These are phyloP conservation scores for Myotis brandtii DNA, from an alignment of 2,113 vertebrate species.

Conservation along the genomic window DNA sequence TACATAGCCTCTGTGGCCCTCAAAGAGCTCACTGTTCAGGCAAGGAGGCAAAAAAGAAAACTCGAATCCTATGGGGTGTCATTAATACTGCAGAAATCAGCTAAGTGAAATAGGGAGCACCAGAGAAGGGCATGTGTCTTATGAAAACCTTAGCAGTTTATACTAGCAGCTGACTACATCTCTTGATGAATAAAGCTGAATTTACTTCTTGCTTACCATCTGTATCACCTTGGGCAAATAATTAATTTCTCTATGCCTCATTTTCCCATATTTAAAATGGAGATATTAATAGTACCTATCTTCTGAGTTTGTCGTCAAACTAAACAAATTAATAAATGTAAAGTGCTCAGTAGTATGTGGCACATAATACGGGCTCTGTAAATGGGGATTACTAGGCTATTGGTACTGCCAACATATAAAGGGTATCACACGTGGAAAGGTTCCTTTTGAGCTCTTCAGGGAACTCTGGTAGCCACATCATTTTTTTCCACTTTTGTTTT, in stretches of 20 bases:
- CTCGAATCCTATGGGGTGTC: background rate
- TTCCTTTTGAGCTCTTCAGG: background rate
- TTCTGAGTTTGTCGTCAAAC: constrained; percentile 9
- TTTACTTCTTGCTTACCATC: background rate
- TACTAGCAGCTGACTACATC: background rate
- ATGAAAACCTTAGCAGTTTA: background rate
- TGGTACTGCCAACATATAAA: background rate
- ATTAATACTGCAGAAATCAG: background rate
- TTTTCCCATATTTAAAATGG: constrained; percentile 28
- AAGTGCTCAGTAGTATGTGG: background rate
- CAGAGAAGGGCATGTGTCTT: background rate
- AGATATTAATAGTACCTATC: background rate
- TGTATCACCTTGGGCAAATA: background rate
- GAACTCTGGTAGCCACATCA: background rate
- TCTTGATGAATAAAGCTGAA: constrained; percentile 10
- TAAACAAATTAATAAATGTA: constrained; percentile 7
- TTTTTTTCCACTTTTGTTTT: constrained; percentile 41
- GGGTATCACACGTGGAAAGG: background rate
- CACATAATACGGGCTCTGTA: background rate
- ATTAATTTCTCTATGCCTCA: constrained; percentile 30
- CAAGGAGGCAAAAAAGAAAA: constrained; percentile 5
- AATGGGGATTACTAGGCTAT: background rate
- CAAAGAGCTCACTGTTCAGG: background rate
- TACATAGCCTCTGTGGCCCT: background rate
- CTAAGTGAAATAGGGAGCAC: background rate